Evolutionary conservation across 2,888 invertebrate genomes (phyloP).

Genomic region (Elysia crispata): DNA sequence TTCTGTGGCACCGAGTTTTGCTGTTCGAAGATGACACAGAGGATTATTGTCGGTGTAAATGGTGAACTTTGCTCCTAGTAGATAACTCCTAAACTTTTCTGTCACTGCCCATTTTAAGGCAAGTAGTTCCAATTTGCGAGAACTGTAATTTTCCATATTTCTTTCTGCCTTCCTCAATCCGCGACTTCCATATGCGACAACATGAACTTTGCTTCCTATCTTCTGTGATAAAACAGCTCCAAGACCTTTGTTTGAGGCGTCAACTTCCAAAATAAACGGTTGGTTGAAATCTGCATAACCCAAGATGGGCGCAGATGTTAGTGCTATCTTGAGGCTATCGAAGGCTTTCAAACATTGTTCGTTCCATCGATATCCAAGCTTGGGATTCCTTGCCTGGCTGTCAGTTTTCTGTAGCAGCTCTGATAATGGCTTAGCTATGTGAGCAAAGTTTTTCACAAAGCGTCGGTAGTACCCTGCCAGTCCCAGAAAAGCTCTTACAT

Average conservation of each 20-base stretch:
- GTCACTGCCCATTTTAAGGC: slow-evolving; percentile 50
- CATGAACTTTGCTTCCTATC: slow-evolving; percentile 39
- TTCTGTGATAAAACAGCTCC: slow-evolving; percentile 47
- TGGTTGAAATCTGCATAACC: slow-evolving; percentile 6
- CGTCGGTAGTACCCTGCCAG: slow-evolving; percentile 12
- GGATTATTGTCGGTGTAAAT: slow-evolving; percentile 50
- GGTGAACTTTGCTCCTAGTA: slow-evolving; percentile 41
- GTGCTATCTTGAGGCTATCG: neutral
- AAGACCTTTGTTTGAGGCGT: slow-evolving; percentile 42
- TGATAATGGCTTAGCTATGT: slow-evolving; percentile 12
- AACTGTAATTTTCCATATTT: slow-evolving; percentile 44
- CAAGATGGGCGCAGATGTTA: slow-evolving; percentile 9
- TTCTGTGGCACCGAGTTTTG: slow-evolving; percentile 45
- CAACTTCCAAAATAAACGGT: slow-evolving; percentile 37
- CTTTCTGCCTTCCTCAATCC: slow-evolving; percentile 43
- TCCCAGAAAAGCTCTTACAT: slow-evolving; percentile 18
- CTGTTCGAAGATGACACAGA: slow-evolving; percentile 37
- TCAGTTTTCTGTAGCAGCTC: neutral
- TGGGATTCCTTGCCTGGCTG: neutral
- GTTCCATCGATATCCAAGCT: slow-evolving; percentile 23
- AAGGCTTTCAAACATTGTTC: neutral
- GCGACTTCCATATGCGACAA: slow-evolving; percentile 52
- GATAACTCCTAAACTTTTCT: slow-evolving; percentile 51
- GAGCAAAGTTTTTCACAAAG: neutral
- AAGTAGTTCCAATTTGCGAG: slow-evolving; percentile 52